Conservation (phyloP, 2,113 vertebrate genomes). For the Cyanocitta stelleri region DNA sequence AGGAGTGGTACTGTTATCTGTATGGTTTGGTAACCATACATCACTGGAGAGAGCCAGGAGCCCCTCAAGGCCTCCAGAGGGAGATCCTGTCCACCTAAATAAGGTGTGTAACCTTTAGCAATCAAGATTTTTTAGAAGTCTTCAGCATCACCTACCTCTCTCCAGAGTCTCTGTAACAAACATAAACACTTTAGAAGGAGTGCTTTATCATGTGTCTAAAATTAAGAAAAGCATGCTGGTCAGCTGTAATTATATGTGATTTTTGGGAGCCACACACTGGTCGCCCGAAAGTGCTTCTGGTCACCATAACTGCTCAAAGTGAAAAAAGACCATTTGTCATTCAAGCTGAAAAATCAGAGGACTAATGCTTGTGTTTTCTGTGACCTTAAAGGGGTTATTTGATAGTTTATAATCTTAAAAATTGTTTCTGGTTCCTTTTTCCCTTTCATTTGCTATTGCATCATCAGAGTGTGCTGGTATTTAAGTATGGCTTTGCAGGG, state of each 20-base stretch:
- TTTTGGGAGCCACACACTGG: neutral
- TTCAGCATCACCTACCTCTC: neutral
- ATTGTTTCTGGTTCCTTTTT: neutral
- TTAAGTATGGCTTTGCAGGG: neutral
- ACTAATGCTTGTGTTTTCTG: neutral
- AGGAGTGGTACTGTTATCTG: neutral
- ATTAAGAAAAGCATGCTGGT: neutral
- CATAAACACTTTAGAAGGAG: neutral
- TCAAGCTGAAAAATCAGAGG: neutral
- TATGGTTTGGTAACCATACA: neutral
- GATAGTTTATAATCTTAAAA: neutral
- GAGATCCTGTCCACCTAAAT: neutral
- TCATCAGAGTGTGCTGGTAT: neutral
- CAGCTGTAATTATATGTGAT: neutral
- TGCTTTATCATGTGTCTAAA: neutral
- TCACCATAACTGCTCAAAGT: neutral
- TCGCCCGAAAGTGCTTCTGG: neutral
- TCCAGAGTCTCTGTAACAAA: neutral
- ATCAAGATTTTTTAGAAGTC: neutral
- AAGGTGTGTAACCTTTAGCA: neutral
- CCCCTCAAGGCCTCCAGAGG: constrained; percentile 17
- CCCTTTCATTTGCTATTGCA: neutral
- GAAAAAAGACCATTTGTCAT: neutral
- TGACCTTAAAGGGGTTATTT: neutral
- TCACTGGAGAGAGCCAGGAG: neutral